phyloP scores from a whole-genome alignment of 1,140 invertebrate genomes.

The Drosophila arizonae region DNA sequence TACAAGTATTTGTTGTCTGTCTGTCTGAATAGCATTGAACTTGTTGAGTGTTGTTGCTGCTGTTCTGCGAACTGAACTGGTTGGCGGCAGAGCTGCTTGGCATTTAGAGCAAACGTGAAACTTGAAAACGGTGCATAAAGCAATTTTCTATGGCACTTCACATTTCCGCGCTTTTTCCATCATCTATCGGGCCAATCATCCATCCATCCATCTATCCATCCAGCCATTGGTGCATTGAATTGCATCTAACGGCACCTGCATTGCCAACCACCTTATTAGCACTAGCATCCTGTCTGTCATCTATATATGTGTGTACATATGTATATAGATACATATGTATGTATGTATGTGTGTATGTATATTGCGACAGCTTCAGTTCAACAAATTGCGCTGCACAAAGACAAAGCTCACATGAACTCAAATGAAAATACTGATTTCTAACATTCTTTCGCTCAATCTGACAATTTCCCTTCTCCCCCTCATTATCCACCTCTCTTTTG shows the following conservation, averaged over 20 bases:
- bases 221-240: slow-evolving; percentile 45
- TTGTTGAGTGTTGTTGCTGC: slow-evolving; percentile 38
- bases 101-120: slow-evolving; percentile 66
- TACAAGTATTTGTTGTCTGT: not conserved
- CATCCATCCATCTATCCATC: slow-evolving; percentile 19
- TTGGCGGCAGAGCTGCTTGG: slow-evolving; percentile 45
- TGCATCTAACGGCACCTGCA: slow-evolving; percentile 68
- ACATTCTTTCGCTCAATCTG: no score
- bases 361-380: slow-evolving; percentile 10
- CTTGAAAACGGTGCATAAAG: slow-evolving; percentile 71
- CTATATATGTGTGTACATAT: not conserved
- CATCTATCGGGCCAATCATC: slow-evolving; percentile 38
- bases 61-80: slow-evolving; percentile 42
- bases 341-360: not conserved
- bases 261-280: slow-evolving; percentile 56
- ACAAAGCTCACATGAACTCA: not conserved
- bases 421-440: no score
- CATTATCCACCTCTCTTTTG: not conserved
- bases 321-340: not conserved
- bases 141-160: slow-evolving; percentile 75
- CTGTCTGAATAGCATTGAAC: slow-evolving; percentile 59
- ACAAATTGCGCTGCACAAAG: not conserved
- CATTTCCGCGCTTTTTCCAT: slow-evolving; percentile 56
- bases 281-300: slow-evolving; percentile 14
- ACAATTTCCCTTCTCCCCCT: no score